phyloP scores from a whole-genome alignment of 2,888 invertebrate species.

The Noctua fimbriata region DNA sequence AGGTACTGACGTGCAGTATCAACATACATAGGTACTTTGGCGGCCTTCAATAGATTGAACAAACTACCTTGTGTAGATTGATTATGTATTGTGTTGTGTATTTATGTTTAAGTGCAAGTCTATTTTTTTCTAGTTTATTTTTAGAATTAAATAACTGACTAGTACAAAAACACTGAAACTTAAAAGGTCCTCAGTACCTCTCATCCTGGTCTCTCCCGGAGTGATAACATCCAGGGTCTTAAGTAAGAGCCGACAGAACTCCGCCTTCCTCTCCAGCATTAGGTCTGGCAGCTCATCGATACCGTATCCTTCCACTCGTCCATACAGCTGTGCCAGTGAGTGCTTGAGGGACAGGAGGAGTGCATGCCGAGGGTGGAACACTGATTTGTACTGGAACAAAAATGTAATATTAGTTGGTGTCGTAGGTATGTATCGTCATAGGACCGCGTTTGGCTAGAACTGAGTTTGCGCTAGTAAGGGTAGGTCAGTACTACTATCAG shows the following conservation, averaged over 20 bases:
- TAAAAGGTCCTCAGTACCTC: slow-evolving; percentile 87
- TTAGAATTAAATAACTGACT: too few relatives aligned
- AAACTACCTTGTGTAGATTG: neutral
- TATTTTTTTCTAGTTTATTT: neutral
- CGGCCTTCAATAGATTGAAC: neutral
- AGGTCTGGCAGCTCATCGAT: slow-evolving; percentile 93
- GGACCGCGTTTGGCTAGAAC: neutral
- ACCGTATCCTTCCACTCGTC: slow-evolving; percentile 93
- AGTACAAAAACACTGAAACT: neutral
- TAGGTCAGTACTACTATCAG: neutral
- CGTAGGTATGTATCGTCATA: neutral
- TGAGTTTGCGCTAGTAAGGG: neutral
- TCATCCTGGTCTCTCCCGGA: slow-evolving; percentile 94
- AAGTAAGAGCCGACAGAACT: slow-evolving; percentile 93
- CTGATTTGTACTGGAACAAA: slow-evolving; percentile 90
- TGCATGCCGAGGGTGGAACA: slow-evolving; percentile 94
- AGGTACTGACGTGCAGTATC: neutral
- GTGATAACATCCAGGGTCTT: slow-evolving; percentile 93
- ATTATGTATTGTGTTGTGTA: neutral
- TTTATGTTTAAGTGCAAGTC: neutral
- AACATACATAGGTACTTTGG: neutral
- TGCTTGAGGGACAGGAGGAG: slow-evolving; percentile 92
- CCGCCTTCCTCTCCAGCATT: slow-evolving; percentile 93
- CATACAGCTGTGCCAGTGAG: slow-evolving; percentile 94
- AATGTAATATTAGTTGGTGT: neutral